phyloP scores from a whole-genome alignment of 2,888 invertebrate species.

The Tipula helvola region DNA sequence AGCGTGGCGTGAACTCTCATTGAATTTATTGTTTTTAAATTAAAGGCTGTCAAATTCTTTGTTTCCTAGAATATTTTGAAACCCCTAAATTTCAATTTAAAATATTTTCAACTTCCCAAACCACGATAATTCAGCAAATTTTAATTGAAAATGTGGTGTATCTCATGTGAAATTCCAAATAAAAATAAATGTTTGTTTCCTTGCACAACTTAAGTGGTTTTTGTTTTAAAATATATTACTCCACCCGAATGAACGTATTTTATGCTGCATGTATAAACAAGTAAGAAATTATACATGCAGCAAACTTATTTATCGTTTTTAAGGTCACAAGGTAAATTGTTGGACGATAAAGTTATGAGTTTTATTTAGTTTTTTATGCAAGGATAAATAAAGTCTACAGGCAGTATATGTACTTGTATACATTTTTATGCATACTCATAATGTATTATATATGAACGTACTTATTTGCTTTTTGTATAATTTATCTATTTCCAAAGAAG shows the following conservation, averaged over 20 bases:
- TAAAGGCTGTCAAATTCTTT: too few relatives aligned
- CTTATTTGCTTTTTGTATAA: background rate
- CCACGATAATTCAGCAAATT: too few relatives aligned
- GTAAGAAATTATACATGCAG: background rate
- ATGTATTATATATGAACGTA: background rate
- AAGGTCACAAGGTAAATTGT: background rate
- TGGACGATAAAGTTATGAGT: background rate
- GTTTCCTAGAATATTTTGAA: too few relatives aligned
- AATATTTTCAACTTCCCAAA: too few relatives aligned
- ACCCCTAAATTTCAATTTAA: too few relatives aligned
- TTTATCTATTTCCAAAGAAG: background rate
- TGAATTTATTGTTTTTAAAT: too few relatives aligned
- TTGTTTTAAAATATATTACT: background rate
- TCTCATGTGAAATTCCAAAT: too few relatives aligned
- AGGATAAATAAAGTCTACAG: background rate
- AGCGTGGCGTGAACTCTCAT: too few relatives aligned
- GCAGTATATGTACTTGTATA: too few relatives aligned
- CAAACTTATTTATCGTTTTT: background rate
- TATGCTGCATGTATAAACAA: background rate
- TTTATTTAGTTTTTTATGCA: background rate
- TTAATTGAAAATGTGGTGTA: too few relatives aligned
- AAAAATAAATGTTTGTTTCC: too few relatives aligned
- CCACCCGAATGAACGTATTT: background rate
- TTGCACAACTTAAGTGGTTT: too few relatives aligned
- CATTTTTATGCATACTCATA: background rate